These are phyloP conservation scores for Lineus longissimus DNA, from an alignment of 1,140 invertebrate species.

Conservation along the genomic window DNA sequence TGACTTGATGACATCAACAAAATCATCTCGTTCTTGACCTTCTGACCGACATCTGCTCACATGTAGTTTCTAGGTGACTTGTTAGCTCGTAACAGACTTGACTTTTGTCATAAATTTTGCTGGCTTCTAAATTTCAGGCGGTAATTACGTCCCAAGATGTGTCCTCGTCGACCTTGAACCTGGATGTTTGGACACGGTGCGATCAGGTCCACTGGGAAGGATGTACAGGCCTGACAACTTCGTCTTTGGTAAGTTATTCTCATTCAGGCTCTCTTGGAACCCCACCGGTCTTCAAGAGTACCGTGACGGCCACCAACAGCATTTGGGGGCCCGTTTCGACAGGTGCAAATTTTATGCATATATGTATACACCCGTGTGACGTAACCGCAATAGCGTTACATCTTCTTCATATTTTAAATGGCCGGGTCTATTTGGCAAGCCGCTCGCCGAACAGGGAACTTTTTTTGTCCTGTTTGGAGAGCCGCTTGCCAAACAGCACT, in stretches of 20 bases:
- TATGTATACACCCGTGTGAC: conserved; percentile 74
- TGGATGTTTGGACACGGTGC: conserved; percentile 86
- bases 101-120: too few relatives aligned
- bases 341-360: conserved; percentile 52
- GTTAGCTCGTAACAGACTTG: too few relatives aligned
- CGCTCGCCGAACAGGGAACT: too few relatives aligned
- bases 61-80: too few relatives aligned
- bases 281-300: conserved; percentile 65
- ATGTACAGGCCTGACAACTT: conserved; percentile 42
- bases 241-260: conserved; percentile 59
- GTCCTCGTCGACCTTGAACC: conserved; percentile 63
- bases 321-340: background rate
- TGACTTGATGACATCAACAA: too few relatives aligned
- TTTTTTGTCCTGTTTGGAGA: too few relatives aligned
- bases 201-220: conserved; percentile 63
- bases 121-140: conserved; percentile 45
- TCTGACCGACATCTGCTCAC: too few relatives aligned
- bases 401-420: too few relatives aligned
- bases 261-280: conserved; percentile 67
- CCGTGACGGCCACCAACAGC: background rate
- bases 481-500: too few relatives aligned
- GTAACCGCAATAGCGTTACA: background rate
- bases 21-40: too few relatives aligned
- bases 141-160: conserved; percentile 80
- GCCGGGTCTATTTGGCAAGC: too few relatives aligned